phyloP scores from a whole-genome alignment of 2,888 invertebrate species.

The Abrostola triplasia region DNA sequence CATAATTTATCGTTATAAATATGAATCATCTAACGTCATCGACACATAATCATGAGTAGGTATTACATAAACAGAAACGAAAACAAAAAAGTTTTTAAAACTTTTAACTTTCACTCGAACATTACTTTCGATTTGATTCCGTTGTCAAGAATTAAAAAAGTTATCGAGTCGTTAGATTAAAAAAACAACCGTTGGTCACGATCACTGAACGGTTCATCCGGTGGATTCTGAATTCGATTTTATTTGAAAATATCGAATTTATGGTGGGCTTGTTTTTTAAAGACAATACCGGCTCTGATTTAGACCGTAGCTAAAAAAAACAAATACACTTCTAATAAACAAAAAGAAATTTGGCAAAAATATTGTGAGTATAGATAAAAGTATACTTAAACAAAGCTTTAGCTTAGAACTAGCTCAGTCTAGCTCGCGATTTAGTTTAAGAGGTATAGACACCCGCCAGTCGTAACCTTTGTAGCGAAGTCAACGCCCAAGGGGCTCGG shows the following conservation, averaged over 20 bases:
- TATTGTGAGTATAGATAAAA: background rate
- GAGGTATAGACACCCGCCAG: too few species aligned
- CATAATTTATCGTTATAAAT: background rate
- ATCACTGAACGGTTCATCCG: constrained; percentile 17
- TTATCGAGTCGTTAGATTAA: constrained; percentile 17
- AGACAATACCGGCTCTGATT: constrained; percentile 10
- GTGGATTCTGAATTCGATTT: constrained; percentile 14
- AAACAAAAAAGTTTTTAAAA: constrained; percentile 19
- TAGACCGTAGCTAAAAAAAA: constrained; percentile 19
- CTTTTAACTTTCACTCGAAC: constrained; percentile 49
- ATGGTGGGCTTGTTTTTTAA: constrained; percentile 15
- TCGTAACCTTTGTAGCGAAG: too few species aligned
- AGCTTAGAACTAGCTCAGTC: too few species aligned
- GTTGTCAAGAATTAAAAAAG: constrained; percentile 43
- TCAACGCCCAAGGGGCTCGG: too few species aligned
- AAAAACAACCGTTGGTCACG: constrained; percentile 36
- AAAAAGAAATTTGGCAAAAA: constrained; percentile 22
- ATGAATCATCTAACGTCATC: background rate
- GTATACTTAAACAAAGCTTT: too few species aligned
- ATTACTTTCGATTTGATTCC: constrained; percentile 52
- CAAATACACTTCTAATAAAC: constrained; percentile 8
- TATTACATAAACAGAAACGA: constrained; percentile 12
- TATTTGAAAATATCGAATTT: constrained; percentile 26
- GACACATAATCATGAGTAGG: constrained; percentile 8
- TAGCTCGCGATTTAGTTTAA: too few species aligned